These are phyloP conservation scores for Xestoiulus laeticollis DNA, from an alignment of 2,888 invertebrate species.

Conservation along the genomic window DNA sequence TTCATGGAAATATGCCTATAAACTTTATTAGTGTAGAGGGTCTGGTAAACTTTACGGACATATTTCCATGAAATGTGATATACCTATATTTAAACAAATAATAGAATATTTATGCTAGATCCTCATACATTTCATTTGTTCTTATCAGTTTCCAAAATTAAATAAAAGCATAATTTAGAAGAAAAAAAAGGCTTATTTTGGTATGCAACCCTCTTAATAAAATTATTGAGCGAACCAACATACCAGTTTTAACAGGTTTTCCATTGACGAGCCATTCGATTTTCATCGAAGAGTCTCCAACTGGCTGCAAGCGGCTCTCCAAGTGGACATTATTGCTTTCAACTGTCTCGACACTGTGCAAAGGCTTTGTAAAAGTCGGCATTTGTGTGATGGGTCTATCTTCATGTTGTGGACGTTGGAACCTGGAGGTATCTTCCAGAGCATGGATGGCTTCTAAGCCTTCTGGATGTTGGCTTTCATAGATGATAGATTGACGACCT, in stretches of 20 bases:
- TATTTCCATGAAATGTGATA: too few species aligned
- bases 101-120: too few species aligned
- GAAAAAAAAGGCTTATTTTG: too few species aligned
- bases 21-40: too few species aligned
- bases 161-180: too few species aligned
- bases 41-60: too few species aligned
- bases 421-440: constrained; percentile 71
- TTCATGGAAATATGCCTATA: too few species aligned
- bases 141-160: too few species aligned
- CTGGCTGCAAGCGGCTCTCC: constrained; percentile 89
- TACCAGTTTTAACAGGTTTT: constrained; percentile 87
- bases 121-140: too few species aligned
- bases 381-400: constrained; percentile 85
- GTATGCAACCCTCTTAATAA: neutral
- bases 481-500: constrained; percentile 69
- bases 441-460: constrained; percentile 87
- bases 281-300: constrained; percentile 87
- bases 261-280: constrained; percentile 98
- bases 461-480: constrained; percentile 91
- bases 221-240: constrained; percentile 55
- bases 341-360: constrained; percentile 88
- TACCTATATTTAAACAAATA: too few species aligned
- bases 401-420: constrained; percentile 74
- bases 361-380: constrained; percentile 84
- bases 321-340: constrained; percentile 92